Evolutionary conservation across 2,888 invertebrate species (phyloP).

Genomic region (Xylocampa areola): DNA sequence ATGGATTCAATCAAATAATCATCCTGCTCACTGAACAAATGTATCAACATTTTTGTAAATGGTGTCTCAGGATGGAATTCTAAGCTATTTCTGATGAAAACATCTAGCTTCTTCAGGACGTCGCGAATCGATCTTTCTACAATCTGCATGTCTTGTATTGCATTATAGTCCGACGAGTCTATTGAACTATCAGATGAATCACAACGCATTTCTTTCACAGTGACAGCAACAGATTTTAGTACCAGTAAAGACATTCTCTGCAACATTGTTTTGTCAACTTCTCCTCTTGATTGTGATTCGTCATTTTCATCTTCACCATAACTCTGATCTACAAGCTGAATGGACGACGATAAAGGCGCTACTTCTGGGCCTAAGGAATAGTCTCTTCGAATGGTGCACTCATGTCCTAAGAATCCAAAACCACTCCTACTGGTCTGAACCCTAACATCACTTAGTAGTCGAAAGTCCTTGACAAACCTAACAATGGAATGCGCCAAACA

Average conservation of each 20-base stretch:
- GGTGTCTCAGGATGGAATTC: conserved; percentile 97
- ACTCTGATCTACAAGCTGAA: conserved; percentile 84
- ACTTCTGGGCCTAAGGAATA: conserved; percentile 80
- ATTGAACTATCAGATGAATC: conserved; percentile 96
- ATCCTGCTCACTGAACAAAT: conserved; percentile 96
- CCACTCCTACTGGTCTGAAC: conserved; percentile 82
- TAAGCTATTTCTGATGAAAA: conserved; percentile 94
- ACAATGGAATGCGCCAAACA: conserved; percentile 95
- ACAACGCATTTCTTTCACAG: conserved; percentile 96
- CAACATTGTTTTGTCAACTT: conserved; percentile 94
- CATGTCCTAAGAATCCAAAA: conserved; percentile 84
- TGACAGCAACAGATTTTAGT: conserved; percentile 96
- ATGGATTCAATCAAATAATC: conserved; percentile 97
- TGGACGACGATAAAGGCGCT: conserved; percentile 76
- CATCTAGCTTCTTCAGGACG: conserved; percentile 94
- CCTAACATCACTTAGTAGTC: conserved; percentile 91
- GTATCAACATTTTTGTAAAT: conserved; percentile 96
- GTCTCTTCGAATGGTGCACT: conserved; percentile 78
- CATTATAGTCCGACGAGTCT: conserved; percentile 95
- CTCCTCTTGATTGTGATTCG: conserved; percentile 80
- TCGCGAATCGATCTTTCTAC: conserved; percentile 96
- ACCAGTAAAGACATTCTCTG: conserved; percentile 96
- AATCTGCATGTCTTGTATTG: conserved; percentile 96
- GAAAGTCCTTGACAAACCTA: conserved; percentile 95
- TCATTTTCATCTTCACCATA: conserved; percentile 84